Conservation (phyloP, 2,797 vertebrate genomes). For the Mico argentatus region DNA sequence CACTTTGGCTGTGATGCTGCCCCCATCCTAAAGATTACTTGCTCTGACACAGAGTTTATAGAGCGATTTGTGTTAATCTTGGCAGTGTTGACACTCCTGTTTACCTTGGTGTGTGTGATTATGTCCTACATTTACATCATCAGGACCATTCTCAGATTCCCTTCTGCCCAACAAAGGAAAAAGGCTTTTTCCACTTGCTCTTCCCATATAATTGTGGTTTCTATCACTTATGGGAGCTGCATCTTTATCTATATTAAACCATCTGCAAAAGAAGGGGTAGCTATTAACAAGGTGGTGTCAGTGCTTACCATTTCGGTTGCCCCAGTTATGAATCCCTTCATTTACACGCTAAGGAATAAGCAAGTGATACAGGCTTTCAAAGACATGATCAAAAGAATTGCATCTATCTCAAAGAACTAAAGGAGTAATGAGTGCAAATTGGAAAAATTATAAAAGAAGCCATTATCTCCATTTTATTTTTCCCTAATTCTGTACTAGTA, state of each 20-base stretch:
- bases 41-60: not conserved
- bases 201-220: conserved; percentile 35
- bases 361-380: conserved; percentile 50
- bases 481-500: not conserved
- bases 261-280: conserved; percentile 15
- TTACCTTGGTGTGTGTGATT: not conserved
- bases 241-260: conserved; percentile 48
- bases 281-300: conserved; percentile 19
- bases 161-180: conserved; percentile 2
- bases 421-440: not conserved
- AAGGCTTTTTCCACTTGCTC: conserved; percentile 24
- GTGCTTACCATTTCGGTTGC: not conserved
- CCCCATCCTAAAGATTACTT: conserved; percentile 32
- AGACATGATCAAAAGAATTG: conserved; percentile 6
- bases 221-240: conserved; percentile 27
- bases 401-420: not conserved
- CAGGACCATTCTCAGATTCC: conserved; percentile 35
- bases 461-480: not conserved
- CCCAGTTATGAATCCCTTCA: conserved; percentile 52
- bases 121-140: conserved; percentile 37
- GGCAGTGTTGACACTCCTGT: not conserved
- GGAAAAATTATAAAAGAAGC: not conserved
- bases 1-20: conserved; percentile 41
- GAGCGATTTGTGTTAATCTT: not conserved
- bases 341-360: conserved; percentile 49